Evolutionary conservation across 2,113 vertebrate genomes (phyloP).

Genomic region (Chionis minor): DNA sequence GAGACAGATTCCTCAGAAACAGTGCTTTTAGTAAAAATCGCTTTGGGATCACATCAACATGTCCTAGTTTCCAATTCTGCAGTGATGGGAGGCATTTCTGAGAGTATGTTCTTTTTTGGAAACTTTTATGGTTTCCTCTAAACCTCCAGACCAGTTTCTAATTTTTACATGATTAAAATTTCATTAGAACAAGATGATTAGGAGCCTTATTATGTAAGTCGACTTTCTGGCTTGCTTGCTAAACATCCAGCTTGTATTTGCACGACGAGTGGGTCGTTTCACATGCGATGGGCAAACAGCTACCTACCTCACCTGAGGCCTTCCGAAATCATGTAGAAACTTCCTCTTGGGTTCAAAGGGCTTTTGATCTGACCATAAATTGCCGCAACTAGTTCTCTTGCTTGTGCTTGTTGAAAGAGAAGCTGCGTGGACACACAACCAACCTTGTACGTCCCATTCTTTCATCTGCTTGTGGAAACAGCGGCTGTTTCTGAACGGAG

Average conservation of each 20-base stretch:
- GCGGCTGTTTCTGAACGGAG: not conserved
- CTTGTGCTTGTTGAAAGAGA: not conserved
- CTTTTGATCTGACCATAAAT: not conserved
- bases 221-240: not conserved
- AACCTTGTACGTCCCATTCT: not conserved
- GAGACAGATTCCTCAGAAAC: not conserved
- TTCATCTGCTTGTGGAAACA: not conserved
- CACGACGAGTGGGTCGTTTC: rapidly evolving
- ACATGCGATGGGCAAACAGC: not conserved
- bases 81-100: not conserved
- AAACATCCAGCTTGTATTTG: not conserved
- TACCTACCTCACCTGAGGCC: not conserved
- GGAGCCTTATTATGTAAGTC: not conserved
- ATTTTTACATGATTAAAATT: constrained; percentile 32
- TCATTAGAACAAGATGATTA: not conserved
- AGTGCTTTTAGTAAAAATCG: not conserved
- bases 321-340: not conserved
- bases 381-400: not conserved
- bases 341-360: not conserved
- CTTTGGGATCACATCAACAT: not conserved
- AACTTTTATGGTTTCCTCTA: not conserved
- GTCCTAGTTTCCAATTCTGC: constrained; percentile 10
- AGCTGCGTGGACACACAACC: not conserved
- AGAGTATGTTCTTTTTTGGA: not conserved
- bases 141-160: not conserved